phyloP scores from a whole-genome alignment of 2,888 invertebrate species.

The Aproaerema taeniolella region DNA sequence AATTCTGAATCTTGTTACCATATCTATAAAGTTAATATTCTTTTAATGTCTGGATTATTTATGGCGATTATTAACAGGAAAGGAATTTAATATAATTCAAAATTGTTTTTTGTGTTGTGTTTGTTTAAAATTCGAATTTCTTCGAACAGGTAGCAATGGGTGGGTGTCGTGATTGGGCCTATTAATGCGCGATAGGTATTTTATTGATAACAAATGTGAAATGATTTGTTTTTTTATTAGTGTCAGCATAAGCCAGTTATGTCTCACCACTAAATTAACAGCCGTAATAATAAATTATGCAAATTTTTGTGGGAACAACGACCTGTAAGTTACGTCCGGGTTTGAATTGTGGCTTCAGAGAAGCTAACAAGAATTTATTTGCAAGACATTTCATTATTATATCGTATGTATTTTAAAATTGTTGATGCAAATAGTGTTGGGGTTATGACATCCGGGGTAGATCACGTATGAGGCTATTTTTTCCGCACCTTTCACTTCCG shows the following conservation, averaged over 20 bases:
- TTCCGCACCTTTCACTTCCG: slow-evolving; percentile 70
- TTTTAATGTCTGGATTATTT: slow-evolving; percentile 19
- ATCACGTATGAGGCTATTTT: slow-evolving; percentile 44
- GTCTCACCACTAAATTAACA: slow-evolving; percentile 39
- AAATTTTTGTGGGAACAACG: slow-evolving; percentile 55
- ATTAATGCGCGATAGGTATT: slow-evolving; percentile 30
- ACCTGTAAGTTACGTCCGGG: slow-evolving; percentile 42
- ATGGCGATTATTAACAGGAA: slow-evolving; percentile 24
- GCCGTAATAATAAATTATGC: slow-evolving; percentile 47
- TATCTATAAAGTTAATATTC: slow-evolving; percentile 33
- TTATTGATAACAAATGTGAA: slow-evolving; percentile 8
- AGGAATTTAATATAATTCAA: slow-evolving; percentile 51
- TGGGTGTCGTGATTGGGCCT: slow-evolving; percentile 33
- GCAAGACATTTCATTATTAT: no score
- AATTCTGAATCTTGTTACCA: slow-evolving; percentile 31
- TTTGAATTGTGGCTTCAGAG: no score
- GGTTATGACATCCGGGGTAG: slow-evolving; percentile 31
- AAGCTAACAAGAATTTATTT: no score
- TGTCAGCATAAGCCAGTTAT: slow-evolving; percentile 15
- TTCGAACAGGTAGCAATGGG: slow-evolving; percentile 63
- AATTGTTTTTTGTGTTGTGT: slow-evolving; percentile 47
- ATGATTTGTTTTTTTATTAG: neutral
- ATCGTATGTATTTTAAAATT: no score
- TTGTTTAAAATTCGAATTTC: slow-evolving; percentile 37
- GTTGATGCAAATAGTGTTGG: neutral